Evolutionary conservation across 2,888 invertebrate species (phyloP).

Genomic region (Hoplodrina blanda): DNA sequence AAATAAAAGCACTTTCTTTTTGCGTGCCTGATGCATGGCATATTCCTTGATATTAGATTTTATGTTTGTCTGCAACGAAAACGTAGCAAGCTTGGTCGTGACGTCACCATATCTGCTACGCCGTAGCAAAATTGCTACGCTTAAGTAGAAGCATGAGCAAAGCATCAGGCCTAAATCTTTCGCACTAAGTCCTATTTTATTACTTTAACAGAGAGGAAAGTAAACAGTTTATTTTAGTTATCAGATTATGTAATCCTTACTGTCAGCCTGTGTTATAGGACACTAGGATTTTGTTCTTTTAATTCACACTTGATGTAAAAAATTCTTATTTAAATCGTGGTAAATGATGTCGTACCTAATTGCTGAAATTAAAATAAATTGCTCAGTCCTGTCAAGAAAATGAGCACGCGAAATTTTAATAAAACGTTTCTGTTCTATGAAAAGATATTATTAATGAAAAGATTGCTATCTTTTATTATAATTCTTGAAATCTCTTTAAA

Average conservation of each 20-base stretch:
- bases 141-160: not conserved
- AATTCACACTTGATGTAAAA: constrained; percentile 21
- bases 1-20: not conserved
- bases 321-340: constrained; percentile 28
- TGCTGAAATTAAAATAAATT: constrained; percentile 49
- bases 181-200: constrained; percentile 15
- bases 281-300: not conserved
- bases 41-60: too few species aligned
- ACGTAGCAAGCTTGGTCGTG: constrained; percentile 4
- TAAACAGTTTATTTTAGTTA: constrained; percentile 9
- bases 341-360: constrained; percentile 49
- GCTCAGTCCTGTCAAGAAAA: constrained; percentile 34
- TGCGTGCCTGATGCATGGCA: too few species aligned
- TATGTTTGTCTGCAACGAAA: constrained; percentile 14
- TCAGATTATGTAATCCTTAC: not conserved
- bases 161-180: not conserved
- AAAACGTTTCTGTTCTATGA: constrained; percentile 25
- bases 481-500: constrained; percentile 13
- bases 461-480: not conserved
- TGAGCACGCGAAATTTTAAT: constrained; percentile 23
- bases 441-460: constrained; percentile 16
- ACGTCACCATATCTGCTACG: constrained; percentile 19
- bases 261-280: not conserved
- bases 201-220: constrained; percentile 1
- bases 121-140: constrained; percentile 15